A percentile compares a stretch with the other conserved stretches of the same genome.
These are phyloP conservation scores for Mizuhopecten yessoensis DNA, from an alignment of 1,140 invertebrate species.

Conservation along the genomic window DNA sequence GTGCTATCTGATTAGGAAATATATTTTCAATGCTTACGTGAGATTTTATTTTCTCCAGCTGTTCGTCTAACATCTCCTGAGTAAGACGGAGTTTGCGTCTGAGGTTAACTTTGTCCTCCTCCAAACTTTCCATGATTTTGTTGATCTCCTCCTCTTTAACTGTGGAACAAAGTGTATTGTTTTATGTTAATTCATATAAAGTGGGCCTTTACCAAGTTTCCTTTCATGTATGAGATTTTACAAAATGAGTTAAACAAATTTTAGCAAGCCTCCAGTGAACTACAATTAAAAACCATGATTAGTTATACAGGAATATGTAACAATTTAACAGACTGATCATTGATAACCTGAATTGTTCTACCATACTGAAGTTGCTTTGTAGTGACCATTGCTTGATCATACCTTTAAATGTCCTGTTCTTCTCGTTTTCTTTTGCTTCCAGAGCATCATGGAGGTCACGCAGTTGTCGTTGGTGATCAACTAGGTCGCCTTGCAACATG, in stretches of 20 bases:
- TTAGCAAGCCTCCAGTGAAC: no score
- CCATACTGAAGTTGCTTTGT: no score
- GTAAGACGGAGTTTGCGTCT: conserved; percentile 57
- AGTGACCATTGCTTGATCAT: background rate
- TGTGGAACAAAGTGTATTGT: no score
- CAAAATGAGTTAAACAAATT: no score
- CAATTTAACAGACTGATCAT: no score
- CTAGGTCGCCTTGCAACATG: conserved; percentile 56
- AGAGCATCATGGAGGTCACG: conserved; percentile 59
- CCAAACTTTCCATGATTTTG: conserved; percentile 53
- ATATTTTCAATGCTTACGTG: conserved; percentile 50
- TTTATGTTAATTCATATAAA: no score
- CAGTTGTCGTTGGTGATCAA: conserved; percentile 60
- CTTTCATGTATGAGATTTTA: no score
- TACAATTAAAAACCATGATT: no score
- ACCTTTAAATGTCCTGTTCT: conserved; percentile 56
- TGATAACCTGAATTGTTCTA: no score
- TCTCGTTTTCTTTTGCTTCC: conserved; percentile 59
- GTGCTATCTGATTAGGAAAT: no score
- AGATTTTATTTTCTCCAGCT: conserved; percentile 61
- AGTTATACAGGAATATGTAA: no score
- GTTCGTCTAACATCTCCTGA: conserved; percentile 61
- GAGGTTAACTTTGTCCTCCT: conserved; percentile 57
- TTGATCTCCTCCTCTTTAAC: conserved; percentile 60
- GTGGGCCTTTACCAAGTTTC: no score